Evolutionary conservation across 92 coral and sea anemone species (phyloP), one percentile per base, ranked within the genome.

Genomic region (Parazoanthus swiftii): DNA sequence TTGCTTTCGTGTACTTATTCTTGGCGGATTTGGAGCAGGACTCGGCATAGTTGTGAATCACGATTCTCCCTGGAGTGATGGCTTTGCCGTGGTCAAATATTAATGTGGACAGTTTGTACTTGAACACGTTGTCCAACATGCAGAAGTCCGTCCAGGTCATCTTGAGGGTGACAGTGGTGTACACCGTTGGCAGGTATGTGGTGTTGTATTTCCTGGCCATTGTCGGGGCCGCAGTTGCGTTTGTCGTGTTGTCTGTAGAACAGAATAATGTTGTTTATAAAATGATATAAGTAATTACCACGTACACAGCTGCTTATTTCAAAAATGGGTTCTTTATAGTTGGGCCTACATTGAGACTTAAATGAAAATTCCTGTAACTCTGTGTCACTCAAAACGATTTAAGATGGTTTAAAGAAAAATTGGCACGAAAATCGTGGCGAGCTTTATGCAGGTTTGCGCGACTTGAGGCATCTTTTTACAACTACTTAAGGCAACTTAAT

Each of bases 61-160:
- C 15, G 3, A 84, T 18, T 51, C 65, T 35, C 8, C 9, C 67
- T 20, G 79, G 79, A 3, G 42, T 1, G 50, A 50, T 71, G 26
- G 63, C 79, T 3, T 44, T 6, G 6, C 79, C 63, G 16, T 16
- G 7, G 25, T 84, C 68, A 29, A 84, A 84, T 25, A 48, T 84
- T 44, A 84, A 13, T 23, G 65, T 3, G 3, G 87, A 56, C n/a
- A 84, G 18, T 18, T 70, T 29, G 63, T 26, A 9, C 20, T 26
- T 70, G 77, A 84, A 84, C 43, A 84, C 87, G 36, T 70, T 33
- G 1, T 26, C 18, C 38, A 84, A 16, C 87, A 84, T 84, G 44
- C 87, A 84, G 77, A 84, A 84, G 13, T 46, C 87, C 15, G 78
- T 8, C 87, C 87, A 84, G 26, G 78, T 84, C 87, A 84, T 84